A percentile compares a stretch with the other conserved stretches of the same genome.
Evolutionary conservation across 30 jellyfish, hydroid and myxozoan species (phyloP).

Genomic region (Aurelia aurita): DNA sequence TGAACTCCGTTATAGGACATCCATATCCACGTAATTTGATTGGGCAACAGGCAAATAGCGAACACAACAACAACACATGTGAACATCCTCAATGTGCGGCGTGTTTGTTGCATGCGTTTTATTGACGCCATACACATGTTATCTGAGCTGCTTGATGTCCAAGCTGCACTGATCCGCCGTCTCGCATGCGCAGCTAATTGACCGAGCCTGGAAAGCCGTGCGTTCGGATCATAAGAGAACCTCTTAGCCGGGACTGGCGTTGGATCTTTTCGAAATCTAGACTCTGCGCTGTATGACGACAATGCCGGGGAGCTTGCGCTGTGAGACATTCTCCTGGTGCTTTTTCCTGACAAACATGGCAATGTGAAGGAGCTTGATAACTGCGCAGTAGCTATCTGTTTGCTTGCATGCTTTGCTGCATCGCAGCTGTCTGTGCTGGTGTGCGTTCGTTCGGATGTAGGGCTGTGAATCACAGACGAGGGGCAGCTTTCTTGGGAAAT

Average conservation of each 20-base stretch:
- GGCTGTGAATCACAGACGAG: conserved; percentile 1
- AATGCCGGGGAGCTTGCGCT: conserved; percentile 52
- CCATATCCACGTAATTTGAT: conserved; percentile 88
- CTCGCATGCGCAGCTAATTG: conserved; percentile 31
- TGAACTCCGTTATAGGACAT: conserved; percentile 59
- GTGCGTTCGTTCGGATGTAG: no score
- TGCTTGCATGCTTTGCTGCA: background rate
- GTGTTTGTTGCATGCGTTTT: conserved; percentile 80
- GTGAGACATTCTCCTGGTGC: background rate
- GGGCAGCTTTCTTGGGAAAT: background rate
- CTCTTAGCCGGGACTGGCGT: background rate
- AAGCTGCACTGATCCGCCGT: conserved; percentile 12
- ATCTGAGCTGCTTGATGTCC: conserved; percentile 1
- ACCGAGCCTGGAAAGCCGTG: conserved; percentile 19
- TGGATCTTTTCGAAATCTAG: background rate
- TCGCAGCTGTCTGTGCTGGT: no score
- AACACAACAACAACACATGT: conserved; percentile 84
- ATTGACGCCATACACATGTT: conserved; percentile 30
- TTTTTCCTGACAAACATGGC: background rate
- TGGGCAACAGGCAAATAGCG: conserved; percentile 88
- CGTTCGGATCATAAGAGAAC: background rate
- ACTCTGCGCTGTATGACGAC: background rate
- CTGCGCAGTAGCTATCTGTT: background rate
- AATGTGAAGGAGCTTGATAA: background rate
- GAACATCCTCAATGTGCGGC: conserved; percentile 81